Percentiles rank a stretch among this genome's conserved stretches.
Evolutionary conservation across 2,888 invertebrate genomes (phyloP).

Genomic region (Aphodius granarius): DNA sequence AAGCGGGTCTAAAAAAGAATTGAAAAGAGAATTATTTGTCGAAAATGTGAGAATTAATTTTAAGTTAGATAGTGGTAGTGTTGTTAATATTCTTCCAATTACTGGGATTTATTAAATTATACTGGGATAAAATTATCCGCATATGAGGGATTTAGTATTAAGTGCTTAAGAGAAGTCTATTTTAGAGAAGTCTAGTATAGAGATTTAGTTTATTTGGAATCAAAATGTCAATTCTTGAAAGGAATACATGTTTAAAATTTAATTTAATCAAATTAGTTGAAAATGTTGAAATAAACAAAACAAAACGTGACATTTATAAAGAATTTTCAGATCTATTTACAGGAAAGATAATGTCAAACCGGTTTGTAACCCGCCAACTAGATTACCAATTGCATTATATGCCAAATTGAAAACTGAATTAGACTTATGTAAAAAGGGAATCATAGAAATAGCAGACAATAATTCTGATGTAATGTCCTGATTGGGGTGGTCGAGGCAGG

Average conservation of each 20-base stretch:
- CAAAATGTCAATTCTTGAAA: background rate
- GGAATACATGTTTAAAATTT: background rate
- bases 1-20: background rate
- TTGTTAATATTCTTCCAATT: background rate
- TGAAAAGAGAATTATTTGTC: no score
- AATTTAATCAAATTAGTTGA: no score
- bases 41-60: background rate
- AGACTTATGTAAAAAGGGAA: slow-evolving; percentile 16
- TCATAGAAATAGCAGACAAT: slow-evolving; percentile 25
- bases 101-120: background rate
- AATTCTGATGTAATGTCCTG: no score
- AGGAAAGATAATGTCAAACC: slow-evolving; percentile 19
- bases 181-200: background rate
- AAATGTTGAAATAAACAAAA: background rate
- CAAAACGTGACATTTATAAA: slow-evolving; percentile 16
- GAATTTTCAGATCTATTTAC: slow-evolving; percentile 22
- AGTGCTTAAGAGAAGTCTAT: background rate
- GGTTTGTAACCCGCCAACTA: slow-evolving; percentile 10
- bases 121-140: background rate
- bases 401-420: slow-evolving; percentile 17
- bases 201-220: background rate
- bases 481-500: no score
- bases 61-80: background rate
- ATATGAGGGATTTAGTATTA: background rate
- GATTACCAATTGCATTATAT: slow-evolving; percentile 23